Evolutionary conservation across 2,888 invertebrate genomes (phyloP).

Genomic region (Agrenia bidenticulata): DNA sequence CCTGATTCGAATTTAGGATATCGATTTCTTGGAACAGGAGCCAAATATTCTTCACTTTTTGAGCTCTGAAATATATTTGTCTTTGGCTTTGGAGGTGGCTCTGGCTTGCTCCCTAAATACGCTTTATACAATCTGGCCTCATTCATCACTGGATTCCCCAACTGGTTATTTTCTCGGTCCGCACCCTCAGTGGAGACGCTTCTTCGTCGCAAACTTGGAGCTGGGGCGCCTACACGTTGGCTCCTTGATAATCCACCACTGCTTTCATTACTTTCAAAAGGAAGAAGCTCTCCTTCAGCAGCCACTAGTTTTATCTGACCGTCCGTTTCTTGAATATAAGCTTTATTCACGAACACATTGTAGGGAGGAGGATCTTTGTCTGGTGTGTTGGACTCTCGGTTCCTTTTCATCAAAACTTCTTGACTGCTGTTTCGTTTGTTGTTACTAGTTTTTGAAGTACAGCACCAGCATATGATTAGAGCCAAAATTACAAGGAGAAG

Average conservation of each 20-base stretch:
- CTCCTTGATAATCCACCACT: not conserved
- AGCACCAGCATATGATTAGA: slow-evolving; percentile 25
- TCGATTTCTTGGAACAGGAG: slow-evolving; percentile 21
- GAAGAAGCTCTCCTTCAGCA: slow-evolving; percentile 31
- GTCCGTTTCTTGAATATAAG: slow-evolving; percentile 37
- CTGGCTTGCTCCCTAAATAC: not conserved
- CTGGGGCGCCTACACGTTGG: not conserved
- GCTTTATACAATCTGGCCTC: slow-evolving; percentile 2
- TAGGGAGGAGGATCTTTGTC: slow-evolving; percentile 24
- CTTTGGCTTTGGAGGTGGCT: slow-evolving; percentile 4
- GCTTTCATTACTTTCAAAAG: not conserved
- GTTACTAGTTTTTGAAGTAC: not conserved
- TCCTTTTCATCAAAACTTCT: slow-evolving; percentile 11
- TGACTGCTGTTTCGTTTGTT: not conserved
- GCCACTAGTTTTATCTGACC: slow-evolving; percentile 35
- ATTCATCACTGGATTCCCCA: not conserved
- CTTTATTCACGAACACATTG: slow-evolving; percentile 38
- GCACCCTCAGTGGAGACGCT: slow-evolving; percentile 15
- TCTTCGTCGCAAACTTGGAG: slow-evolving; percentile 18
- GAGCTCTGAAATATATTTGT: not conserved
- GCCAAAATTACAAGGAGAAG: slow-evolving; percentile 27
- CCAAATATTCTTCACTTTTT: not conserved
- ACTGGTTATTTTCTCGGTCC: not conserved
- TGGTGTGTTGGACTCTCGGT: not conserved
- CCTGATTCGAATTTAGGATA: not conserved